Percentiles rank a stretch among this genome's conserved stretches.
phyloP scores from a whole-genome alignment of 2,888 invertebrate species.

The Syrphus vitripennis region DNA sequence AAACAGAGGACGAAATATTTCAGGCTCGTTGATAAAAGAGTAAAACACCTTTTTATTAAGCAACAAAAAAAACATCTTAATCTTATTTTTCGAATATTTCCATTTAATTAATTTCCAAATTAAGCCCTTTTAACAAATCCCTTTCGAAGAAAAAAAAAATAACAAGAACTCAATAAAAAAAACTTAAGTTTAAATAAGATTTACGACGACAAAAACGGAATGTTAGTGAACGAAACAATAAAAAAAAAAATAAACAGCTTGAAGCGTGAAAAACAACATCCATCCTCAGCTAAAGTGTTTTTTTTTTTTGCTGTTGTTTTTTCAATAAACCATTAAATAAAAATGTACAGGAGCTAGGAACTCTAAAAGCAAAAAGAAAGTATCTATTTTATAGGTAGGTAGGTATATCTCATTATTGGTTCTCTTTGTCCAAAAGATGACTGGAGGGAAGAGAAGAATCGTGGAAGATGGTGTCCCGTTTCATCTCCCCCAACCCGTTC shows the following conservation, averaged over 20 bases:
- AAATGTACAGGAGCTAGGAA: constrained; percentile 12
- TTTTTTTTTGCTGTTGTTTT: no score
- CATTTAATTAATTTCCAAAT: constrained; percentile 55
- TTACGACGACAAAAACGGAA: constrained; percentile 49
- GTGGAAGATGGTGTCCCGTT: background rate
- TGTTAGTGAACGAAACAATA: background rate
- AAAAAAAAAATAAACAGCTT: constrained; percentile 2
- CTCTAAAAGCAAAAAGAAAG: constrained; percentile 13
- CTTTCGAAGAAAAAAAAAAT: background rate
- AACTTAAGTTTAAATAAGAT: constrained; percentile 57
- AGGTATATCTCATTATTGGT: background rate
- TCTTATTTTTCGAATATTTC: constrained; percentile 40
- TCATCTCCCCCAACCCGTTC: background rate
- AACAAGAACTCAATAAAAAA: constrained; percentile 18
- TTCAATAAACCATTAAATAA: constrained; percentile 46
- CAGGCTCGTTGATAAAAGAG: background rate
- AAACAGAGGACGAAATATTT: background rate
- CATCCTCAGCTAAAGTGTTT: constrained; percentile 32
- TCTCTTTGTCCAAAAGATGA: constrained; percentile 7
- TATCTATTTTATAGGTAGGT: no score
- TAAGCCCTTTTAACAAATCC: constrained; percentile 42
- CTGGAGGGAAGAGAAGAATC: background rate
- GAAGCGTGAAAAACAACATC: constrained; percentile 27
- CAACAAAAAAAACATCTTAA: background rate
- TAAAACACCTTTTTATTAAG: background rate